Conservation (phyloP, 1,140 invertebrate species). For the Bicyclus anynana region DNA sequence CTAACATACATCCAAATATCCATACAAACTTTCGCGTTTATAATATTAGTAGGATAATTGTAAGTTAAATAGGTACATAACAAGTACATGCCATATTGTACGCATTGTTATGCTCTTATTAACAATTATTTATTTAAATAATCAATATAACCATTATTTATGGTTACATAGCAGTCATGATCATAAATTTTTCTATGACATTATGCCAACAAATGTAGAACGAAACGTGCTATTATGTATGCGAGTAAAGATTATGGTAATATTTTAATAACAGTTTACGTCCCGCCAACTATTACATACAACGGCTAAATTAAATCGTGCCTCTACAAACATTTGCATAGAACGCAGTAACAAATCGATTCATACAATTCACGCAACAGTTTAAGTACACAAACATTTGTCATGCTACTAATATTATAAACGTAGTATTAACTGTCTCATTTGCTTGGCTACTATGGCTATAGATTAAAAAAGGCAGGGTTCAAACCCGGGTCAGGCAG, state of each 20-base stretch:
- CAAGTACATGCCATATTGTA: no score
- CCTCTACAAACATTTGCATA: slow-evolving; percentile 19
- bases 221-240: slow-evolving; percentile 18
- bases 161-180: slow-evolving; percentile 11
- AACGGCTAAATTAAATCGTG: slow-evolving; percentile 19
- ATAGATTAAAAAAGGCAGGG: no score
- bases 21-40: no score
- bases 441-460: no score
- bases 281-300: slow-evolving; percentile 18
- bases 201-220: slow-evolving; percentile 15
- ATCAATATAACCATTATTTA: slow-evolving; percentile 1
- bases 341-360: slow-evolving; percentile 6
- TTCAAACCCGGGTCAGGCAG: no score
- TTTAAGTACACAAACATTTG: not conserved
- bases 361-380: not conserved
- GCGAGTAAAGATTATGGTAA: slow-evolving; percentile 26
- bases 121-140: not conserved
- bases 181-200: slow-evolving; percentile 17
- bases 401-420: not conserved
- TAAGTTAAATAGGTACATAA: no score
- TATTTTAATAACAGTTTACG: slow-evolving; percentile 25
- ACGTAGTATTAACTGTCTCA: no score
- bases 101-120: no score
- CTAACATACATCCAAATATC: no score
- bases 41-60: no score